A percentile compares a stretch with the other conserved stretches of the same genome.
These are phyloP conservation scores for Andricus grossulariae DNA, from an alignment of 1,140 invertebrate species.

Conservation along the genomic window DNA sequence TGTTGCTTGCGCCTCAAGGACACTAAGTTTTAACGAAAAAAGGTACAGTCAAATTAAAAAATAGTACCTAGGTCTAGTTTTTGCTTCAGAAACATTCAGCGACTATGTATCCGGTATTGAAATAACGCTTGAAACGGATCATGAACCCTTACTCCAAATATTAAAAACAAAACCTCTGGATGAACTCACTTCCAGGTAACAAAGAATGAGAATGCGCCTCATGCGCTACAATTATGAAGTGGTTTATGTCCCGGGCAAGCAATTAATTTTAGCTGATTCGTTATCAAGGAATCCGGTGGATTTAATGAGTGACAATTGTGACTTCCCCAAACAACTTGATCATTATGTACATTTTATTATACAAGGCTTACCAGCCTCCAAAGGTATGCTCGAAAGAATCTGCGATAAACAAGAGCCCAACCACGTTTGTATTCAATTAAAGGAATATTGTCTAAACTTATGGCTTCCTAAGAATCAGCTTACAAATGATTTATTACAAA, in stretches of 20 bases:
- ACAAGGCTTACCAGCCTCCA: not conserved
- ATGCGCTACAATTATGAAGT: constrained; percentile 42
- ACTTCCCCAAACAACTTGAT: constrained; percentile 35
- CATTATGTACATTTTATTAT: not conserved
- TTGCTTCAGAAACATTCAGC: constrained; percentile 61
- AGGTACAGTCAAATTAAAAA: constrained; percentile 60
- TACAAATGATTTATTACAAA: not conserved
- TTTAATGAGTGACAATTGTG: constrained; percentile 26
- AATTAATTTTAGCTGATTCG: constrained; percentile 58
- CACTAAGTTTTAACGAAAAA: constrained; percentile 55
- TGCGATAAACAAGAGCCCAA: not conserved
- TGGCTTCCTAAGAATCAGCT: not conserved
- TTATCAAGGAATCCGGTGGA: constrained; percentile 50
- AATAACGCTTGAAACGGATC: constrained; percentile 60
- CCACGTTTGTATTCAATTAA: not conserved
- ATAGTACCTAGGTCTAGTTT: constrained; percentile 51
- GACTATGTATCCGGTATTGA: constrained; percentile 53
- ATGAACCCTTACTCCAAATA: constrained; percentile 55
- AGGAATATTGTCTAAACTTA: not conserved
- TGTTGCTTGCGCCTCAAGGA: constrained; percentile 53
- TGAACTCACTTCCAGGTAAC: constrained; percentile 61
- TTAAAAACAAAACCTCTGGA: constrained; percentile 56
- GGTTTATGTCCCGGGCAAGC: constrained; percentile 58
- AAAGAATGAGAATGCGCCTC: constrained; percentile 60
- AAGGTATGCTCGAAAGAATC: not conserved